Conservation (phyloP, 2,797 vertebrate genomes). For the Chaenodraco wilsoni region DNA sequence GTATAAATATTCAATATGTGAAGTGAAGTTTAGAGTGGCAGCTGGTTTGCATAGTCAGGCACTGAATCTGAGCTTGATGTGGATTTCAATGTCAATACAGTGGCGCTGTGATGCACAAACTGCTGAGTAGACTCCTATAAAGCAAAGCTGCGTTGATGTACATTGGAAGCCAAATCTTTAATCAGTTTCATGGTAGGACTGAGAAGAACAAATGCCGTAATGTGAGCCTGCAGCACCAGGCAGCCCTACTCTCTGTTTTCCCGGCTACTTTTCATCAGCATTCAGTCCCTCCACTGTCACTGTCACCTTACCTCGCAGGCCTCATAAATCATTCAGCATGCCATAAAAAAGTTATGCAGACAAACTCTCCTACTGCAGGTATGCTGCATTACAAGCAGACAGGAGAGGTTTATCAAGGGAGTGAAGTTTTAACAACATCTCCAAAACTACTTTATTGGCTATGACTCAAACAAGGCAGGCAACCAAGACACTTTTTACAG, state of each 20-base stretch:
- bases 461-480: slow-evolving; percentile 11
- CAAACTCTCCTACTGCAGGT: slow-evolving; percentile 32
- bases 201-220: slow-evolving; percentile 75
- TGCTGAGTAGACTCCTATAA: slow-evolving; percentile 40
- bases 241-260: slow-evolving; percentile 46
- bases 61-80: not conserved
- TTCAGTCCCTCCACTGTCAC: slow-evolving; percentile 51
- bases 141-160: slow-evolving; percentile 69
- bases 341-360: slow-evolving; percentile 65
- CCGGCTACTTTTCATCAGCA: slow-evolving; percentile 30
- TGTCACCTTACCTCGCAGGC: slow-evolving; percentile 75
- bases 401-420: slow-evolving; percentile 9
- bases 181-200: slow-evolving; percentile 74
- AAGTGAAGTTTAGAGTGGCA: slow-evolving; percentile 8
- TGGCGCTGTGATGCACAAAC: not conserved
- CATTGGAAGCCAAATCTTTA: slow-evolving; percentile 71
- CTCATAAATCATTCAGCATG: slow-evolving; percentile 82
- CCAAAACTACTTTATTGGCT: slow-evolving; percentile 7
- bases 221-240: slow-evolving; percentile 60
- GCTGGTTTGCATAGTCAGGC: not conserved
- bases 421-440: not conserved
- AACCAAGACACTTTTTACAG: slow-evolving; percentile 7
- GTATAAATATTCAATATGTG: not conserved
- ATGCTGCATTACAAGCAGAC: slow-evolving; percentile 1
- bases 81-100: slow-evolving; percentile 11